Percentiles rank a stretch among this genome's conserved stretches.
Evolutionary conservation across 2,888 invertebrate species (phyloP).

Genomic region (Pherbina coryleti): DNA sequence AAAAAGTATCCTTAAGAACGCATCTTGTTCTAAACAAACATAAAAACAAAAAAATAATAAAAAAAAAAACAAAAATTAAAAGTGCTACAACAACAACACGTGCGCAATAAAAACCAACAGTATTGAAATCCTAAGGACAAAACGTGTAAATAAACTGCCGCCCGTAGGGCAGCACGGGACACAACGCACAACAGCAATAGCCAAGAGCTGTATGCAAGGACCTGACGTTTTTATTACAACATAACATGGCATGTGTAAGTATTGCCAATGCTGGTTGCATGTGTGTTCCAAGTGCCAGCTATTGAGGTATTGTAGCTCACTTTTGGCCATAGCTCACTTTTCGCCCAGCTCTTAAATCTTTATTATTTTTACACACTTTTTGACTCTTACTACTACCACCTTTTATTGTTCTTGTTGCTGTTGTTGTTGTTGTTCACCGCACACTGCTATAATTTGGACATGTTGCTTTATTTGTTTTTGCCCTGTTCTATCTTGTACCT

Average conservation of each 20-base stretch:
- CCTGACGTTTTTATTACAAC: constrained; percentile 46
- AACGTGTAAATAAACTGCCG: constrained; percentile 44
- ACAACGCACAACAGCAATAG: constrained; percentile 11
- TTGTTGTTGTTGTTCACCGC: too few relatives aligned
- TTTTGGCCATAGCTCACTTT: constrained; percentile 10
- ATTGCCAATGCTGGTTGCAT: not conserved
- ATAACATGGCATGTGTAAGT: constrained; percentile 9
- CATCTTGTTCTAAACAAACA: constrained; percentile 41
- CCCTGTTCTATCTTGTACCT: too few relatives aligned
- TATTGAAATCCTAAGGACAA: constrained; percentile 26
- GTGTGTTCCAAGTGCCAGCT: constrained; percentile 7
- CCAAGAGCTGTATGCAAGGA: constrained; percentile 15
- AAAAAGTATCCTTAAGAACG: constrained; percentile 28
- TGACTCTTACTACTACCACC: not conserved
- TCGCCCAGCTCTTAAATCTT: constrained; percentile 9
- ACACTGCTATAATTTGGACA: not conserved
- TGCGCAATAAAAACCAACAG: constrained; percentile 26
- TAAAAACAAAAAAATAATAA: not conserved
- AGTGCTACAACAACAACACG: constrained; percentile 17
- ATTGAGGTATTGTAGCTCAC: constrained; percentile 24
- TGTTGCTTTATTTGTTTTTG: not conserved
- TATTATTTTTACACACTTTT: constrained; percentile 14
- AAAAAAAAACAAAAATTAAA: constrained; percentile 22
- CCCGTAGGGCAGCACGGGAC: constrained; percentile 45
- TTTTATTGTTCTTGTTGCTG: not conserved